Evolutionary conservation across 2,888 invertebrate genomes (phyloP), one percentile per base, ranked within the genome.

Genomic region (Brachypalpus laphriformis): DNA sequence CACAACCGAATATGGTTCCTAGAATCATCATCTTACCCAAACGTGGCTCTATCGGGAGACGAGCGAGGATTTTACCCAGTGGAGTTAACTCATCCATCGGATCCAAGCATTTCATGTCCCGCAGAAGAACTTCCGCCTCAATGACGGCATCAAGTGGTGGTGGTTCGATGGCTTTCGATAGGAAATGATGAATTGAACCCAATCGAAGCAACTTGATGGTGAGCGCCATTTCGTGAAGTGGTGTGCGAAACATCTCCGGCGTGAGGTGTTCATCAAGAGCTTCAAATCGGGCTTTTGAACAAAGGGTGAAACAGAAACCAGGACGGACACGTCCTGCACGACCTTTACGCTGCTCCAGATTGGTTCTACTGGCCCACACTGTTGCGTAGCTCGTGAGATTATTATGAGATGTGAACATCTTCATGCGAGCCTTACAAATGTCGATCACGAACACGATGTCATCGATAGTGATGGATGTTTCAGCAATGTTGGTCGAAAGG

Each of bases 321-420:
- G 97, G 96, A 0, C 97, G 94, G 0, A 99, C 99, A 75, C 99
- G 95, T 16, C 99, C 99, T 2, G 99, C 99, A 22, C 99, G 94
- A 0, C 98, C 99, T 90, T 91, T 91, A 47, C 92, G 90, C 93
- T 99, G 99, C 91, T 98, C 98, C 81, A 99, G 92, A 92, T 99
- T 99, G 0, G 98, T 98, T 91, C 94, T 95, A 82, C 98, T 98
- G 0, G 98, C 98, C 97, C 97, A 98, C 0, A 97, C 98, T 0
- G 99, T 99, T 0, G 98, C 98, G 90, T 99, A 99, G 89, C 98
- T 98, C 0, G 99, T 99, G 96, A 99, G 97, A 91, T 99, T 99
- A 92, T 99, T 99, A 92, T 99, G 98, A 0, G 98, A 98, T 0
- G 99, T 99, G 90, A 99, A 99, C 90, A 99, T 93, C 91, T 99